These are phyloP conservation scores for Phalacrocorax brasilianus DNA, from an alignment of 2,113 vertebrate genomes.

Conservation along the genomic window DNA sequence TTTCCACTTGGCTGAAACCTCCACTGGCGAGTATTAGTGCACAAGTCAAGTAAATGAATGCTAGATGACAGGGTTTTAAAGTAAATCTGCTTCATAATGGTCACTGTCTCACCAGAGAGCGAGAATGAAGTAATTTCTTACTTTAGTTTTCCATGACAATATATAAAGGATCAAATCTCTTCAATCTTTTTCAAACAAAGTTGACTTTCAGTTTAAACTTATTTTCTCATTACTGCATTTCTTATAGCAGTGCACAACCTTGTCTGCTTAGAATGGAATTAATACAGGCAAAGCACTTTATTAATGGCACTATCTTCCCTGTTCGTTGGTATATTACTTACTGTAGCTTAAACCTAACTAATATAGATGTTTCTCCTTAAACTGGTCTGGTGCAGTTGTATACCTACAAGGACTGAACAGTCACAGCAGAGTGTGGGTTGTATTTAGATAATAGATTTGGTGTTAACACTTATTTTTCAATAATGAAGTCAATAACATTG, in stretches of 20 bases:
- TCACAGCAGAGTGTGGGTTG: neutral
- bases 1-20: neutral
- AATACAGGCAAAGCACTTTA: neutral
- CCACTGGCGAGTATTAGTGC: neutral
- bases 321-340: neutral
- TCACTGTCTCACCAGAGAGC: neutral
- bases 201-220: neutral
- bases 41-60: neutral
- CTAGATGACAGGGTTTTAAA: neutral
- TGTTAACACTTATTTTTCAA: neutral
- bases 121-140: neutral
- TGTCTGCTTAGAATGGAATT: neutral
- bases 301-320: neutral
- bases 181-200: neutral
- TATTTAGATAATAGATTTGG: neutral
- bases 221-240: neutral
- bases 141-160: neutral
- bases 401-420: neutral
- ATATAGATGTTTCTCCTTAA: neutral
- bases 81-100: neutral
- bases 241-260: neutral
- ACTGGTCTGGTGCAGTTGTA: accelerated
- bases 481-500: neutral
- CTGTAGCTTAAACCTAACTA: neutral
- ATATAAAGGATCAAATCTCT: neutral